Evolutionary conservation across 2,797 vertebrate species (phyloP).

Genomic region (Sarcophilus harrisii): DNA sequence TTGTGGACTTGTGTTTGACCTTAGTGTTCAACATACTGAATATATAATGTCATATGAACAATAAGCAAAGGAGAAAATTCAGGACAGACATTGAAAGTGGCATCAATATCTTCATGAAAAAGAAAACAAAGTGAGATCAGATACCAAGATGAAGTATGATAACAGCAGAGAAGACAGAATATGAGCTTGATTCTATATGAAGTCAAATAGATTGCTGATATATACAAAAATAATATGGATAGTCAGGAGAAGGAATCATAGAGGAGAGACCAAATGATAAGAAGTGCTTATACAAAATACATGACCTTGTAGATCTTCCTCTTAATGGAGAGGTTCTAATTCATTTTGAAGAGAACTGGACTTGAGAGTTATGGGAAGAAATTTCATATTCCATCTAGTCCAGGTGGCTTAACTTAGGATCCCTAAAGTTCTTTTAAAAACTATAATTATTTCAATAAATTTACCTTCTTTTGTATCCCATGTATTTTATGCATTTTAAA

Average conservation of each 20-base stretch:
- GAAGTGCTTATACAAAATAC: background rate
- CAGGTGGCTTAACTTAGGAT: background rate
- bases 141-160: background rate
- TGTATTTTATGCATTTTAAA: background rate
- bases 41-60: background rate
- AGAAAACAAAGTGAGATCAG: background rate
- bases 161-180: background rate
- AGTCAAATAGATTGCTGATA: background rate
- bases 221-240: background rate
- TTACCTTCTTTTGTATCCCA: background rate
- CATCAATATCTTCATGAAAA: background rate
- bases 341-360: background rate
- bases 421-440: background rate
- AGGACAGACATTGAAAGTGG: background rate
- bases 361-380: background rate
- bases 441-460: background rate
- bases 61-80: background rate
- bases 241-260: background rate
- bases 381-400: background rate
- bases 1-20: background rate
- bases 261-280: background rate
- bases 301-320: background rate
- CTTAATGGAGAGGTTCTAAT: background rate
- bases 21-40: background rate
- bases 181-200: background rate